Conservation (phyloP, 2,797 vertebrate species). For the Phataginus tetradactyla region DNA sequence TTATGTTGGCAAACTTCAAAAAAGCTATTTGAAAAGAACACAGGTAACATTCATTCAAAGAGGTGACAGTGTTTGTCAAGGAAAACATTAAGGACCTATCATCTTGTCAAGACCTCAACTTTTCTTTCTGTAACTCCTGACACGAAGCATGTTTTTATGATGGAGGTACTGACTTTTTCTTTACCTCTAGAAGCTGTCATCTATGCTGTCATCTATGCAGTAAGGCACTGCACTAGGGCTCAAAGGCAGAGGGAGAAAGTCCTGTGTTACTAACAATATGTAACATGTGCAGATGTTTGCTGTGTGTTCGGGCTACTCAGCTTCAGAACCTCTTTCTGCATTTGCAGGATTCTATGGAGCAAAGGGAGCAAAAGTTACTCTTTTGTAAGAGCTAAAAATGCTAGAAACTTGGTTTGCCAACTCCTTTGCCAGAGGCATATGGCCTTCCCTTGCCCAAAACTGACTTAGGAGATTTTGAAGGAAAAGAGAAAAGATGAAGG, state of each 20-base stretch:
- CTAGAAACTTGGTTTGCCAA: not conserved
- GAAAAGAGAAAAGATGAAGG: not conserved
- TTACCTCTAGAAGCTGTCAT: not conserved
- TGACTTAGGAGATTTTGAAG: not conserved
- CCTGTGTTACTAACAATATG: not conserved
- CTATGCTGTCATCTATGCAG: too few relatives aligned
- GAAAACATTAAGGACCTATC: not conserved
- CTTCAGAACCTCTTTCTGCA: not conserved
- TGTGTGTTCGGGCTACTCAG: not conserved
- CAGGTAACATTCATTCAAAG: slow-evolving; percentile 1
- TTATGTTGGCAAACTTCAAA: not conserved
- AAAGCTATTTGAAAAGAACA: slow-evolving; percentile 13
- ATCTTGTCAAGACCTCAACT: not conserved
- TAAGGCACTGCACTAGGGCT: not conserved
- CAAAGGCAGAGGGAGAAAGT: not conserved
- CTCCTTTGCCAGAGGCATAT: not conserved
- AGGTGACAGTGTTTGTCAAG: not conserved
- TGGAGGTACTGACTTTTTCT: not conserved
- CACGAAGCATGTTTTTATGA: not conserved
- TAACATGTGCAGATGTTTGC: not conserved
- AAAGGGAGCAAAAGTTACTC: not conserved
- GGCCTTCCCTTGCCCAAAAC: not conserved
- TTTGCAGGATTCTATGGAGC: not conserved
- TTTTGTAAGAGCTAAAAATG: not conserved
- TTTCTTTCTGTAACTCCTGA: not conserved